phyloP scores from a whole-genome alignment of 2,113 vertebrate species.

The Sigmodon hispidus region DNA sequence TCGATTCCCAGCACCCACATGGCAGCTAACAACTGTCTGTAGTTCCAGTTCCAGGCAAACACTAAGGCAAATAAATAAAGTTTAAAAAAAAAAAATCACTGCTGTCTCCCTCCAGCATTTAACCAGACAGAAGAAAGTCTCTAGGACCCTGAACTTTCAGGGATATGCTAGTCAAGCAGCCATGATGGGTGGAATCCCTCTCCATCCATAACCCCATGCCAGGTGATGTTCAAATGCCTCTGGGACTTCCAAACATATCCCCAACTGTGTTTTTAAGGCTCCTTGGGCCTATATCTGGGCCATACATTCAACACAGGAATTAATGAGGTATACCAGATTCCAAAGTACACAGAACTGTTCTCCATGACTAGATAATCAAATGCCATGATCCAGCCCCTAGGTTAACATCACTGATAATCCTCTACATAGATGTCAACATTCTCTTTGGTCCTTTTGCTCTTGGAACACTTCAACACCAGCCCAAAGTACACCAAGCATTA shows the following conservation, averaged over 20 bases:
- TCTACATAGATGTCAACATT: background rate
- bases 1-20: no score
- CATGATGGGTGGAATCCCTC: background rate
- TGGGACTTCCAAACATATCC: background rate
- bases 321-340: background rate
- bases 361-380: background rate
- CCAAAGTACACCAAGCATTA: background rate
- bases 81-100: no score
- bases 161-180: background rate
- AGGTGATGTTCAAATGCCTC: background rate
- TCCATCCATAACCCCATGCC: background rate
- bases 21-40: no score
- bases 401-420: background rate
- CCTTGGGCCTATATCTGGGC: background rate
- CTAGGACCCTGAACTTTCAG: background rate
- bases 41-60: no score
- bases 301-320: background rate
- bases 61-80: no score
- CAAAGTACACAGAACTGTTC: background rate
- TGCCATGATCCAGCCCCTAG: background rate
- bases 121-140: conserved; percentile 16
- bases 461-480: background rate
- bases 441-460: background rate
- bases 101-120: background rate
- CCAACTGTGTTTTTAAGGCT: background rate